A percentile compares a stretch with the other conserved stretches of the same genome.
Evolutionary conservation across 2,797 vertebrate species (phyloP).

Genomic region (Rhinoraja longicauda): DNA sequence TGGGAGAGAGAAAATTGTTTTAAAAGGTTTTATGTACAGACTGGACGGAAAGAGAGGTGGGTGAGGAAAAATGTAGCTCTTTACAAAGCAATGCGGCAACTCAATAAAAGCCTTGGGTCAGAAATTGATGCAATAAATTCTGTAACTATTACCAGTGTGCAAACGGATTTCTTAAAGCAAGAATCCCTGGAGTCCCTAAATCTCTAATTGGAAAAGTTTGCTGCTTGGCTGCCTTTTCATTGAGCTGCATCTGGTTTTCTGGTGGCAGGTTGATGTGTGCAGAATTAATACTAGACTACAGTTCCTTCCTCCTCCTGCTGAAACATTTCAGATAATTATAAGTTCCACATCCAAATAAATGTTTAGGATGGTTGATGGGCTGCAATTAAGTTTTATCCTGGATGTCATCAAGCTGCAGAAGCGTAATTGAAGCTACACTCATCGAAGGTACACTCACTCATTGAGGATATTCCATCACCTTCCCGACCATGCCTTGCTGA

Average conservation of each 20-base stretch:
- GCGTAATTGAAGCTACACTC: too few species aligned
- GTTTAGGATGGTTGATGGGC: background rate
- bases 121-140: background rate
- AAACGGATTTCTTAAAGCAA: background rate
- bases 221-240: too few species aligned
- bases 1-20: background rate
- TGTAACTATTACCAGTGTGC: background rate
- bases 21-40: too few species aligned
- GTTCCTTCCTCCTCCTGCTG: background rate
- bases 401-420: too few species aligned
- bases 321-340: background rate
- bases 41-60: background rate
- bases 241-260: background rate
- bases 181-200: background rate
- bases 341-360: background rate
- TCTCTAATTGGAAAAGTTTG: background rate
- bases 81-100: background rate
- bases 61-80: background rate
- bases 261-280: background rate
- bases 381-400: too few species aligned
- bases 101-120: conserved; percentile 1
- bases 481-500: too few species aligned
- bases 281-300: background rate
- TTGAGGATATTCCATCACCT: too few species aligned
- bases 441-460: too few species aligned